Conservation (phyloP, 1,140 invertebrate genomes). For the Contarinia nasturtii region DNA sequence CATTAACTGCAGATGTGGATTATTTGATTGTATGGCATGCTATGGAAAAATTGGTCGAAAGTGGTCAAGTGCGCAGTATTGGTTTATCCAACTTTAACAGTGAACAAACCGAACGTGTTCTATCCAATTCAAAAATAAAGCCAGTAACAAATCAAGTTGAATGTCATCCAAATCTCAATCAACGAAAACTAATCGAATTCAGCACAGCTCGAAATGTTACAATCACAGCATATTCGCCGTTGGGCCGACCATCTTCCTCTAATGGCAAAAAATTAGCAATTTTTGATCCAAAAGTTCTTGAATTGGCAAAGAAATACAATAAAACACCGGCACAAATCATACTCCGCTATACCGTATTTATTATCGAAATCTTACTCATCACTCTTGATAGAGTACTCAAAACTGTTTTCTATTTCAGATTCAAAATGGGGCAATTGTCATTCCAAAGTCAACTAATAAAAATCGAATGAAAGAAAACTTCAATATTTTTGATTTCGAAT, state of each 20-base stretch:
- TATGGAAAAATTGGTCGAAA: constrained; percentile 43
- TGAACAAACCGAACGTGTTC: constrained; percentile 43
- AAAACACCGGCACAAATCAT: constrained; percentile 53
- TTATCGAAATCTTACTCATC: too few relatives aligned
- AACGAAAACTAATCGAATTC: constrained; percentile 35
- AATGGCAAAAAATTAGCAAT: constrained; percentile 4
- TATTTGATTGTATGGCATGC: constrained; percentile 58
- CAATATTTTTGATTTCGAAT: constrained; percentile 47
- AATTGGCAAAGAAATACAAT: constrained; percentile 41
- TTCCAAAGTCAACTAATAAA: constrained; percentile 57
- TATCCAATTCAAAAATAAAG: constrained; percentile 12
- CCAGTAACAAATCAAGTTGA: constrained; percentile 30
- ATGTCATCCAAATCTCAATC: constrained; percentile 48
- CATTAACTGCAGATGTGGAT: constrained; percentile 39
- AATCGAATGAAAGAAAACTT: constrained; percentile 50
- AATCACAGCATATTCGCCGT: constrained; percentile 45
- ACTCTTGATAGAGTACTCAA: too few relatives aligned
- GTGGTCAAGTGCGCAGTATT: constrained; percentile 44
- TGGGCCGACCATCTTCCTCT: constrained; percentile 29
- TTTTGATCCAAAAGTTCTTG: constrained; percentile 32
- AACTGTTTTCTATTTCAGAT: not conserved
- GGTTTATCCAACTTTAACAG: constrained; percentile 65
- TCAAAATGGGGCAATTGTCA: constrained; percentile 39
- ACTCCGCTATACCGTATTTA: constrained; percentile 33
- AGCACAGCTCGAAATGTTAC: constrained; percentile 33